phyloP scores from a whole-genome alignment of 1,140 invertebrate genomes.

The Philotrypesis tridentata region DNA sequence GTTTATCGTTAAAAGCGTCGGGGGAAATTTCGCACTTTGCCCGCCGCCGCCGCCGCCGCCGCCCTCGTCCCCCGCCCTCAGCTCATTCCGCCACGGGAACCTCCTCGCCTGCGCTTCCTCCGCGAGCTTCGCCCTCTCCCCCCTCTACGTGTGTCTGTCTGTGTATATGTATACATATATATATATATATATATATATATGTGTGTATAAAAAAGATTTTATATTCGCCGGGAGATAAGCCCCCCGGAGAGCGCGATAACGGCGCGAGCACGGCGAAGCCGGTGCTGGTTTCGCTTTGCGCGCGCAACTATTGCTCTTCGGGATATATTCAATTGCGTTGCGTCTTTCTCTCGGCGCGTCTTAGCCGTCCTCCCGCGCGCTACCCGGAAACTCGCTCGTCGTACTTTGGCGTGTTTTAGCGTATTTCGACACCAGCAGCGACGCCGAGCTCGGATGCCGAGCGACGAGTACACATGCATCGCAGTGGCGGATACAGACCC shows the following conservation, averaged over 20 bases:
- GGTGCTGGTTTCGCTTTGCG: background rate
- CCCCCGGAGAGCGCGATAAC: background rate
- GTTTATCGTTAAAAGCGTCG: conserved; percentile 63
- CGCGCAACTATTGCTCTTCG: background rate
- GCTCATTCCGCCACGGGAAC: background rate
- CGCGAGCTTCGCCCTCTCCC: too few species aligned
- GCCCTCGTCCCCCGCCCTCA: background rate
- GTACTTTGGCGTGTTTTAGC: background rate
- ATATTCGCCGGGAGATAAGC: background rate
- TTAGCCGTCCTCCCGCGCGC: background rate
- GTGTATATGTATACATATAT: background rate
- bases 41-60: background rate
- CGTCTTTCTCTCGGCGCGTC: background rate
- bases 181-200: too few species aligned
- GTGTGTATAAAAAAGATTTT: background rate
- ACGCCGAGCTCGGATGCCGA: background rate
- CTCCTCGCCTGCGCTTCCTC: background rate
- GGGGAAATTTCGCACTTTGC: conserved; percentile 59
- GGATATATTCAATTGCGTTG: background rate
- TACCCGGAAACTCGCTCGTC: background rate
- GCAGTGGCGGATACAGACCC: too few species aligned
- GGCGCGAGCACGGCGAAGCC: background rate
- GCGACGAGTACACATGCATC: too few species aligned
- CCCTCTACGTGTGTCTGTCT: background rate
- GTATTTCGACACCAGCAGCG: background rate